A percentile compares a stretch with the other conserved stretches of the same genome.
phyloP scores from a whole-genome alignment of 2,888 invertebrate genomes.

The Taphrorychus bicolor region DNA sequence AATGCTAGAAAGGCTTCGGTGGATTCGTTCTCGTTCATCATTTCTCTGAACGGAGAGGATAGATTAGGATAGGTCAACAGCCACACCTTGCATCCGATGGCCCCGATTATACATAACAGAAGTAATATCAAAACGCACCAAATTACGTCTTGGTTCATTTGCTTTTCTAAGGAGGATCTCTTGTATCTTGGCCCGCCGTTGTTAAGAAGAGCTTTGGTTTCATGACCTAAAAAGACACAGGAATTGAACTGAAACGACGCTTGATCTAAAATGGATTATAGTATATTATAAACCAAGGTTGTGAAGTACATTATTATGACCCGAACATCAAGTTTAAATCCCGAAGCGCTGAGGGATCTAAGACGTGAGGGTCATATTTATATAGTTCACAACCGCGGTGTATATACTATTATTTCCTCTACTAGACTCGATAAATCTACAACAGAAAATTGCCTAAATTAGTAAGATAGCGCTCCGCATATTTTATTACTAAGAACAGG shows the following conservation, averaged over 20 bases:
- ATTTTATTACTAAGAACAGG: no score
- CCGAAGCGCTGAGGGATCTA: no score
- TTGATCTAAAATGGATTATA: no score
- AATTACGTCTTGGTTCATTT: slow-evolving; percentile 95
- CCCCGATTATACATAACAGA: slow-evolving; percentile 88
- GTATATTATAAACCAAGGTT: no score
- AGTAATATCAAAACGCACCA: slow-evolving; percentile 95
- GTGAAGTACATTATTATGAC: no score
- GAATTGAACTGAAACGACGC: background rate
- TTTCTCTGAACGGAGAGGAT: slow-evolving; percentile 73
- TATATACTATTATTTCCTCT: no score
- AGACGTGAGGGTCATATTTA: no score
- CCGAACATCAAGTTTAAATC: no score
- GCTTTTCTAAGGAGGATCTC: slow-evolving; percentile 87
- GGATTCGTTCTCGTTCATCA: slow-evolving; percentile 54
- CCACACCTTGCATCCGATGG: slow-evolving; percentile 91
- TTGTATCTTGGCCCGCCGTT: slow-evolving; percentile 95
- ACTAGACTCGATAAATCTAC: no score
- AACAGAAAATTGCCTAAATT: no score
- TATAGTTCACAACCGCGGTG: no score
- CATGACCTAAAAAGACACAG: slow-evolving; percentile 73
- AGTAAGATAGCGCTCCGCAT: no score
- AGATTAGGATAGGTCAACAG: slow-evolving; percentile 67
- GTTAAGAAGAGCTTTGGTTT: slow-evolving; percentile 97
- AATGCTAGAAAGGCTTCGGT: slow-evolving; percentile 82